These are phyloP conservation scores for Oxycera nigricornis DNA, from an alignment of 2,888 invertebrate genomes.

Conservation along the genomic window DNA sequence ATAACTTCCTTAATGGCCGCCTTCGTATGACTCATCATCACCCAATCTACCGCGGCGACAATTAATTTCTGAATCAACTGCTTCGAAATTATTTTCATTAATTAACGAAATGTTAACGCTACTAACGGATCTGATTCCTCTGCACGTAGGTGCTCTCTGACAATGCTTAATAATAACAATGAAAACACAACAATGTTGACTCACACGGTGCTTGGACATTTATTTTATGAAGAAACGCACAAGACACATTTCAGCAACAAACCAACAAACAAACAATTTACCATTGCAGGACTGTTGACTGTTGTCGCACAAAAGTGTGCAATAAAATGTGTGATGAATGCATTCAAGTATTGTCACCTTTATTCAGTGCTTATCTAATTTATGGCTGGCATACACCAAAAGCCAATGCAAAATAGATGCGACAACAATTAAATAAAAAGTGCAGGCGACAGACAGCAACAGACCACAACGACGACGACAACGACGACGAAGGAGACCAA, in stretches of 20 bases:
- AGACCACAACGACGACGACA: background rate
- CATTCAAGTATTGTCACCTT: constrained; percentile 10
- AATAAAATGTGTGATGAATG: constrained; percentile 12
- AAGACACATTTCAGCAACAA: background rate
- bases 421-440: constrained; percentile 2
- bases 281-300: background rate
- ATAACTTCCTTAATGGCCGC: no score
- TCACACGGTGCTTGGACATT: background rate
- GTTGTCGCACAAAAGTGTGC: background rate
- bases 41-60: no score
- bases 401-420: constrained; percentile 8
- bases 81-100: background rate
- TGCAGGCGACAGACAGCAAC: constrained; percentile 3
- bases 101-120: background rate
- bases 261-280: background rate
- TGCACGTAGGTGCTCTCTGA: background rate
- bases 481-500: background rate
- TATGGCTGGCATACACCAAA: background rate
- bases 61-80: background rate
- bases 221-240: background rate
- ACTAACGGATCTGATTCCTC: background rate
- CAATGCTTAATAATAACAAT: background rate
- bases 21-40: no score
- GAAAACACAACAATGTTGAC: background rate
- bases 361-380: constrained; percentile 22